Evolutionary conservation across 2,113 vertebrate genomes (phyloP).

Genomic region (Pelecanus crispus): DNA sequence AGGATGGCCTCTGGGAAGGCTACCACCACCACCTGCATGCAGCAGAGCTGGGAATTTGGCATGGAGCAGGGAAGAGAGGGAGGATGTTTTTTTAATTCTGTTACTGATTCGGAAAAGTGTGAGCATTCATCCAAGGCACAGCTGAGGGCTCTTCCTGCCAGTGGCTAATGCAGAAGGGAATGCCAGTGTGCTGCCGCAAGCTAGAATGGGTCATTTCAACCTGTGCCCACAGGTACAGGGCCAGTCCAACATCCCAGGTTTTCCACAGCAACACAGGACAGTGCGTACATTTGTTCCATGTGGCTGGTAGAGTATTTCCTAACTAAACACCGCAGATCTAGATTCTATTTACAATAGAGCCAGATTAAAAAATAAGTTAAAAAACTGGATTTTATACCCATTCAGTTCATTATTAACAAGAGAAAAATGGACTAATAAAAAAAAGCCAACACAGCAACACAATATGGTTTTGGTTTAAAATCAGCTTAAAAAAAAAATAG

Average conservation of each 20-base stretch:
- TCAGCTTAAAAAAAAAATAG: slow-evolving; percentile 80
- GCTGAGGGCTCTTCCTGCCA: background rate
- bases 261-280: slow-evolving; percentile 25
- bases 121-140: slow-evolving; percentile 17
- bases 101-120: background rate
- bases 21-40: background rate
- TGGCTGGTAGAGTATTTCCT: slow-evolving; percentile 15
- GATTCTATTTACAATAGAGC: slow-evolving; percentile 63
- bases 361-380: slow-evolving; percentile 68
- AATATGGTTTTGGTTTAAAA: slow-evolving; percentile 80
- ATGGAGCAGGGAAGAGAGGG: background rate
- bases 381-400: slow-evolving; percentile 73
- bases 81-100: background rate
- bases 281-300: background rate
- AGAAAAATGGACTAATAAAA: slow-evolving; percentile 61
- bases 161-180: background rate
- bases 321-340: slow-evolving; percentile 4
- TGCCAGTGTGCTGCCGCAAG: background rate
- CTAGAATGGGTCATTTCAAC: background rate
- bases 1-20: background rate
- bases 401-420: slow-evolving; percentile 76
- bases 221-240: background rate
- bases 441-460: slow-evolving; percentile 72
- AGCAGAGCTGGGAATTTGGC: background rate
- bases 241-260: background rate